These are phyloP conservation scores for Chaenodraco wilsoni DNA, from an alignment of 2,797 vertebrate species.

Conservation along the genomic window DNA sequence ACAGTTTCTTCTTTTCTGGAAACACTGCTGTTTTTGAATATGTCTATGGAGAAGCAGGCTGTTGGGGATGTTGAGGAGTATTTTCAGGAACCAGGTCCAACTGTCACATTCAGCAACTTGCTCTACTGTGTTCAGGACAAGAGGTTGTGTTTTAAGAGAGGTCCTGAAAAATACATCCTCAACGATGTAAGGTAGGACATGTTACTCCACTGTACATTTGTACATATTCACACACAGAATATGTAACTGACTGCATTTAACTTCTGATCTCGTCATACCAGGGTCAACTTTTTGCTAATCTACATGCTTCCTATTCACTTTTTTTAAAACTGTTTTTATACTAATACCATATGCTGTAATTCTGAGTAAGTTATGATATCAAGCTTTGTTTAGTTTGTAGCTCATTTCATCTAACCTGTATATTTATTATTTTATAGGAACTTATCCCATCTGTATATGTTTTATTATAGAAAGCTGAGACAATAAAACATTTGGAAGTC, in stretches of 20 bases:
- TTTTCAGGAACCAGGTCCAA: constrained; percentile 72
- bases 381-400: not conserved
- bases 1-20: not conserved
- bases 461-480: not conserved
- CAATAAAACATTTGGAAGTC: not conserved
- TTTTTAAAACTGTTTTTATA: not conserved
- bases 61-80: constrained; percentile 24
- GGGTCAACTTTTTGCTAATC: not conserved
- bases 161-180: constrained; percentile 77
- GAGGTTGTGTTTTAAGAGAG: constrained; percentile 61
- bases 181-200: constrained; percentile 79
- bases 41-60: constrained; percentile 39
- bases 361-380: not conserved
- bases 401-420: not conserved
- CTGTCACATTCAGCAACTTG: constrained; percentile 77
- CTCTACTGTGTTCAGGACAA: constrained; percentile 74
- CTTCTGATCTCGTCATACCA: not conserved
- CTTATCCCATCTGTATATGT: not conserved
- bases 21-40: constrained; percentile 45
- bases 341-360: not conserved
- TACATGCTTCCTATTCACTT: not conserved
- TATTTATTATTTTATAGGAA: not conserved
- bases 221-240: not conserved
- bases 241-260: not conserved
- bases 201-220: not conserved